Base-by-base conservation (phyloP, 1,140 invertebrate genomes). In the Camponotus pennsylvanicus region DNA sequence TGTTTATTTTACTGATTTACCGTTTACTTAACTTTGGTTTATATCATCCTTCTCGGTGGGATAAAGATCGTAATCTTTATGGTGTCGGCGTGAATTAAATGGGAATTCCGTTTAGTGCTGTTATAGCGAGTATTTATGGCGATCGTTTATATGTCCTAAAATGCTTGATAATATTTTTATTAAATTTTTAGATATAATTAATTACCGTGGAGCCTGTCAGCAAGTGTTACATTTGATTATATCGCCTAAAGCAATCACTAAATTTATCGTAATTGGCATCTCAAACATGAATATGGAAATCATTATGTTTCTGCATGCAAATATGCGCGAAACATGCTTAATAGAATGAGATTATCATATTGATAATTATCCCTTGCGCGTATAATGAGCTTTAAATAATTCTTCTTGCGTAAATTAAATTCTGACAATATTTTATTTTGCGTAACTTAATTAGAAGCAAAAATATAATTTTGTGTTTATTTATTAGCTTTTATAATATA, bases 41-140 rank as follows among this genome's bases (percentile, higher is more conserved):
- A 75, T 63, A 75, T 83, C 61, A 40, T 18, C 13, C n/a, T 61
- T 3, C 52, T 27, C 32, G 34, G n/a, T 57, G 15, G 18, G 55
- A 83, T 63, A 45, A 63, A 82, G 79, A 83, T 83, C 27, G n/a
- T 75, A 75, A 75, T 83, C 55, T 83, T 83, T 73, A 75, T 49
- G 37, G 42, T 55, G 55, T 49, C n/a, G n/a, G 69, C 13, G 49
- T 80, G 79, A 83, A 73, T 82, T 82, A 82, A 71, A 83, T 32
- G 40, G n/a, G 55, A 75, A 40, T 83, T 75, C 18, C 57, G 52
- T 45, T 73, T 40, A 27, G 7, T 21, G 32, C 27, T 21, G 55
- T 75, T 73, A 75, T 18, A 42, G 18, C 79, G 40, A 61, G 3
- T 83, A 63, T 83, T 83, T 63, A 83, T 5, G 69, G 40, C 42